A percentile compares a stretch with the other conserved stretches of the same genome.
These are phyloP conservation scores for Pipa parva DNA, from an alignment of 2,113 vertebrate genomes.

Conservation along the genomic window DNA sequence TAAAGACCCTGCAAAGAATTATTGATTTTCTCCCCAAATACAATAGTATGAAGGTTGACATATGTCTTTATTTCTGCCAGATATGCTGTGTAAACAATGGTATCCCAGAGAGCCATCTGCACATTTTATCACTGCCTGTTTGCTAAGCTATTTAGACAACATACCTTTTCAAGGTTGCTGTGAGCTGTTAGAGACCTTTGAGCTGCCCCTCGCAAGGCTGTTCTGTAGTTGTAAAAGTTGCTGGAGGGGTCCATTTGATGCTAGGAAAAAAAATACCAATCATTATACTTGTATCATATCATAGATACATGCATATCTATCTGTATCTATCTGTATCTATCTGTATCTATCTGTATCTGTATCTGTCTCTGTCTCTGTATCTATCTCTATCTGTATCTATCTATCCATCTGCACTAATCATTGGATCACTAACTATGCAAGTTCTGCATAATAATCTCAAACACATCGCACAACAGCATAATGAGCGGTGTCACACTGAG, in stretches of 20 bases:
- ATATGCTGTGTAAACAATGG: neutral
- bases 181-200: conserved; percentile 88
- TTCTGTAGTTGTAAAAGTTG: conserved; percentile 95
- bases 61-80: neutral
- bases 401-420: no score
- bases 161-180: conserved; percentile 89
- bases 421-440: no score
- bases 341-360: no score
- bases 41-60: neutral
- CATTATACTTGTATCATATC: no score
- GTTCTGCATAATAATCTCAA: no score
- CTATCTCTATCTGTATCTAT: no score
- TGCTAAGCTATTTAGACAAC: conserved; percentile 4
- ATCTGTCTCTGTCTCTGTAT: no score
- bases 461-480: no score
- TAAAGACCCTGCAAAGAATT: neutral
- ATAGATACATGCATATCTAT: no score
- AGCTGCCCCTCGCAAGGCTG: conserved; percentile 81
- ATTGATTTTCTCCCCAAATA: neutral
- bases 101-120: neutral
- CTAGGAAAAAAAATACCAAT: no score
- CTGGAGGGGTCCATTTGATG: conserved; percentile 97
- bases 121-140: neutral
- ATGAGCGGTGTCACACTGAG: no score
- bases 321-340: no score